Evolutionary conservation across 1,140 invertebrate species (phyloP), one percentile per base, ranked within the genome.

Genomic region (Berghia stephanieae): DNA sequence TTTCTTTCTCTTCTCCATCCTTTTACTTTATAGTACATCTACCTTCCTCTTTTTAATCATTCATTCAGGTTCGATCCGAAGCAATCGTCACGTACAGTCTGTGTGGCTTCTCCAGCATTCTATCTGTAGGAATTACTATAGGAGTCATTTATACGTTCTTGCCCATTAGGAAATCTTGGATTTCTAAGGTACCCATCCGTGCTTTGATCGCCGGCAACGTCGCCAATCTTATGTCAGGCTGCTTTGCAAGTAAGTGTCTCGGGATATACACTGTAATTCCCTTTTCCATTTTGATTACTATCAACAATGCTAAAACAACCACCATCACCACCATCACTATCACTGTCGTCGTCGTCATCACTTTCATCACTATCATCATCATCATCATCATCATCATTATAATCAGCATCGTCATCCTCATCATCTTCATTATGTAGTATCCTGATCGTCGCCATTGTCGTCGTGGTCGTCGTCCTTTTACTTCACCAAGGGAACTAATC

Each of bases 101-200:
- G 21, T 99, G 97, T 86, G 96, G 97, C 0, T 99, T 99, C 90
- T 94, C 96, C 0, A 99, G 99, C 91, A 94, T 97, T 3, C 92
- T 93, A 0, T 95, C 96, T 0, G 92, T 98, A 38, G 97, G 96
- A 4, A 96, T 98, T 52, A 92, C 96, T 87, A 92, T 98, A 10
- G 96, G 95, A 0, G 92, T 92, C 0, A 87, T 99, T 21, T 90
- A 92, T 0, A 92, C 93, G 3, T 91, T 99, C 90, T 93, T 94
- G 0, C 97, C 97, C 0, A 90, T 92, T 3, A 92, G 95, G 79
- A 92, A 93, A 78, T 83, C 91, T 3, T 91, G 93, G 38, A 49
- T 87, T 1, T 44, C 80, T 0, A 69, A 75, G 63, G 90, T 96
- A 0, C 93, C 94, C 0, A 86, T 96, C 2, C 90, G 96, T 66